phyloP scores from a whole-genome alignment of 2,888 invertebrate genomes.

The Hyposoter dolosus region DNA sequence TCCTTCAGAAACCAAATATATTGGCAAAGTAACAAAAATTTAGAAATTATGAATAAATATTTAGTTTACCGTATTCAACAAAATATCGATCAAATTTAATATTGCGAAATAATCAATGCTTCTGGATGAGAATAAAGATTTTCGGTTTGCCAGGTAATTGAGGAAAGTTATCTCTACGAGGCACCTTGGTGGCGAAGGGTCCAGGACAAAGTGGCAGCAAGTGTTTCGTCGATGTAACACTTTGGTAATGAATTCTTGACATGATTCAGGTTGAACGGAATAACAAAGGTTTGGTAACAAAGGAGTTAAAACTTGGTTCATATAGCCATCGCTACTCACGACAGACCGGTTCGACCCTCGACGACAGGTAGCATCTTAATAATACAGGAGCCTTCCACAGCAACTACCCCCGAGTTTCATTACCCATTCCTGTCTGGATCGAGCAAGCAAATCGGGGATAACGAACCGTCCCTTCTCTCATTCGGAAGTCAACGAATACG shows the following conservation, averaged over 20 bases:
- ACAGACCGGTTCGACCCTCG: conserved; percentile 59
- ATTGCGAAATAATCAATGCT: background rate
- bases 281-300: conserved; percentile 24
- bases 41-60: no score
- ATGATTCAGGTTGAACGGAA: background rate
- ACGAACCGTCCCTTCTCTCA: conserved; percentile 76
- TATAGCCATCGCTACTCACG: conserved; percentile 69
- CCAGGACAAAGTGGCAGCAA: background rate
- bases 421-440: conserved; percentile 80
- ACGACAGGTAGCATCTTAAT: conserved; percentile 80
- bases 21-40: no score
- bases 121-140: background rate
- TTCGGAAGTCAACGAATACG: conserved; percentile 72
- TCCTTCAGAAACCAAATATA: no score
- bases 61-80: no score
- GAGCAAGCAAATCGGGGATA: conserved; percentile 79
- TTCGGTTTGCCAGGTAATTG: background rate
- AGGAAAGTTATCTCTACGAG: background rate
- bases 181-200: background rate
- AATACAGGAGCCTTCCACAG: conserved; percentile 77
- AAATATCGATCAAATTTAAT: no score
- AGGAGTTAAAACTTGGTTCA: conserved; percentile 55
- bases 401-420: conserved; percentile 80
- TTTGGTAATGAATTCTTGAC: conserved; percentile 10
- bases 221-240: background rate